A percentile compares a stretch with the other conserved stretches of the same genome.
These are phyloP conservation scores for Tridacna crocea DNA, from an alignment of 2,888 invertebrate species.

Conservation along the genomic window DNA sequence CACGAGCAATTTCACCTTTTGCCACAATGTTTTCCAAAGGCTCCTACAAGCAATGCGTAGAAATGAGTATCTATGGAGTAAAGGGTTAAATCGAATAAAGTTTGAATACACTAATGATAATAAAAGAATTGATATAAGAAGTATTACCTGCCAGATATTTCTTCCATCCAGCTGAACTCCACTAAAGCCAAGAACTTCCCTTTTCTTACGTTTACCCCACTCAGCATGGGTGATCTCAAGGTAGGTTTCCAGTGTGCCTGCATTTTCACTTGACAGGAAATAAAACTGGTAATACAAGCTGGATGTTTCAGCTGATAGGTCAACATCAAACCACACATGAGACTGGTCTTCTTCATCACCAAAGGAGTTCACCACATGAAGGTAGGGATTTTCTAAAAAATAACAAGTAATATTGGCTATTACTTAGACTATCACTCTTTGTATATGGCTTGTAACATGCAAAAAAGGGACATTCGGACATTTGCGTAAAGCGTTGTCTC, in stretches of 20 bases:
- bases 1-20: too few species aligned
- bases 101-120: too few species aligned
- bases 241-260: neutral
- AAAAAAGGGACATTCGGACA: too few species aligned
- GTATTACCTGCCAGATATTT: neutral
- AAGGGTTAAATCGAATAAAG: too few species aligned
- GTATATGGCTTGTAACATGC: too few species aligned
- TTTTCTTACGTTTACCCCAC: neutral
- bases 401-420: too few species aligned
- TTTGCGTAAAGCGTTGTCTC: too few species aligned
- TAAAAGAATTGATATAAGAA: too few species aligned
- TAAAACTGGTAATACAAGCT: neutral
- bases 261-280: neutral
- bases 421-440: too few species aligned
- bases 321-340: conserved; percentile 8
- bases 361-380: neutral
- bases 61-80: too few species aligned
- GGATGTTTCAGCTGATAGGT: neutral
- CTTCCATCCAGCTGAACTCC: neutral
- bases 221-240: neutral
- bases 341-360: neutral
- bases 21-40: too few species aligned
- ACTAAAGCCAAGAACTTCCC: neutral
- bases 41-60: too few species aligned
- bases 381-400: neutral